Base-by-base conservation (phyloP, 2,888 invertebrate genomes). In the Noctua janthina region DNA sequence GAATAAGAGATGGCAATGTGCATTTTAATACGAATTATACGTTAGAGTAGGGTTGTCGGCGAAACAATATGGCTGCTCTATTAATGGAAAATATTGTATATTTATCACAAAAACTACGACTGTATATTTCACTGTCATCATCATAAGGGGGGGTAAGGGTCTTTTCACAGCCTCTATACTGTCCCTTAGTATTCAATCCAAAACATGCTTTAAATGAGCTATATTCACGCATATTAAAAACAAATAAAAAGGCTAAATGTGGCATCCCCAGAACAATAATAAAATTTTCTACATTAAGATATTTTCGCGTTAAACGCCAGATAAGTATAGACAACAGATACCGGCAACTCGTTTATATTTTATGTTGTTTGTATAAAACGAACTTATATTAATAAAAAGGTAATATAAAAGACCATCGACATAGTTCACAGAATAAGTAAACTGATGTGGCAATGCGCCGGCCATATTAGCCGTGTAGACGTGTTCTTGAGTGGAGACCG, bases 1-100 rank as follows among this genome's bases (percentile, higher is more conserved):
- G 93, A 94, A 94, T 94, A 94, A 94, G 93, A 93, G 92, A 93
- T 92, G 91, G 92, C 91, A 89, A 83, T 91, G 90, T 88, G 90
- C 91, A 91, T 90, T 94, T 92, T 92, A 93, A 91, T 91, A 89
- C 83, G 84, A 89, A 83, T 87, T 85, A 83, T 85, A 80, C 81
- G 71, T 69, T 70, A 15, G 46, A 39, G 51, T 81, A 89, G 88
- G 87, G 88, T 49, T 88, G 82, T 62, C 67, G 23, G 76, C 46
- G 62, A 76, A 76, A 70, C 72, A 75, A 84, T 70, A 79, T 74
- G 54, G 46, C 13, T 59, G 43, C 13, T 73, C 56, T 77, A 77
- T 79, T 54, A 8, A 46, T 46, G 46, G 46, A 5, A 8, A 46
- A 46, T 10, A 46, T 10, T 46, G 46, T 46, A 10, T 5, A 39